A percentile compares a stretch with the other conserved stretches of the same genome.
These are phyloP conservation scores for Carabus problematicus DNA, from an alignment of 2,888 invertebrate species.

Conservation along the genomic window DNA sequence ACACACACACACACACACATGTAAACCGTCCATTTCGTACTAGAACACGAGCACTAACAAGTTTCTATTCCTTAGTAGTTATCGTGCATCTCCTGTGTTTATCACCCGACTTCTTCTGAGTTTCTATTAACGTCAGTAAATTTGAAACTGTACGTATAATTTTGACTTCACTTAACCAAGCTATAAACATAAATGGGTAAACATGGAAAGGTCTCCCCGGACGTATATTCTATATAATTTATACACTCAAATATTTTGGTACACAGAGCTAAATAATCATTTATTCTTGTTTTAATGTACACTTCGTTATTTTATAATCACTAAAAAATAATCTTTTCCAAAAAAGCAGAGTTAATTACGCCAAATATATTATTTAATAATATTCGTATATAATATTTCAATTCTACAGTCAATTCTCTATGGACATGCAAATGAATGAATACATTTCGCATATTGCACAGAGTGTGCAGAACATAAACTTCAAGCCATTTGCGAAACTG, in stretches of 20 bases:
- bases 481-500: no score
- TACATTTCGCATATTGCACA: no score
- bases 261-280: no score
- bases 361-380: no score
- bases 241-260: no score
- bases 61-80: slow-evolving; percentile 32
- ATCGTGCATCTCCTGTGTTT: slow-evolving; percentile 30
- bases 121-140: slow-evolving; percentile 37
- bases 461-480: no score
- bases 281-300: no score
- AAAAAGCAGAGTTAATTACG: no score
- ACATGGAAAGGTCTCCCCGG: slow-evolving; percentile 3
- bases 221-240: not conserved
- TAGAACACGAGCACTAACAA: slow-evolving; percentile 1
- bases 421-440: no score
- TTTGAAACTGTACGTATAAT: slow-evolving; percentile 31
- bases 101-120: slow-evolving; percentile 23
- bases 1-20: slow-evolving; percentile 5
- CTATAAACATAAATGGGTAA: slow-evolving; percentile 34
- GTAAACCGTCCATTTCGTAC: slow-evolving; percentile 16
- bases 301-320: no score
- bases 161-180: slow-evolving; percentile 35
- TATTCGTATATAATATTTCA: not conserved
- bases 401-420: not conserved
- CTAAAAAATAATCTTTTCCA: no score